Evolutionary conservation across 2,113 vertebrate genomes (phyloP).

Genomic region (Oriolus oriolus): DNA sequence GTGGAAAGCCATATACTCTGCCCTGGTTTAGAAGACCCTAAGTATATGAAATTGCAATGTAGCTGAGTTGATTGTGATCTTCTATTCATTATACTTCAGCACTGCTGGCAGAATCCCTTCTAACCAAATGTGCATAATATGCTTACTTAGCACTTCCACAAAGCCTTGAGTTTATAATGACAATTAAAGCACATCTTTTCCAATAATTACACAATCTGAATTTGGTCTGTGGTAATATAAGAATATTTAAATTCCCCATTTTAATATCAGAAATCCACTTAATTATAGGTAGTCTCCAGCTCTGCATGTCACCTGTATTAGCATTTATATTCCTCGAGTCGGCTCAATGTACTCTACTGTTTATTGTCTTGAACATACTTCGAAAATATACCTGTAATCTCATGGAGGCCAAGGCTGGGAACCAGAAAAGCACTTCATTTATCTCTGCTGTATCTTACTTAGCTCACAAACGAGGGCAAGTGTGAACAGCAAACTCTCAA

Average conservation of each 20-base stretch:
- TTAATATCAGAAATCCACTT: conserved; percentile 76
- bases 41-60: conserved; percentile 37
- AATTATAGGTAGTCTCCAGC: conserved; percentile 72
- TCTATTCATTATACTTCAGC: conserved; percentile 50
- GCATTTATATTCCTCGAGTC: conserved; percentile 68
- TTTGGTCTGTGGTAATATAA: conserved; percentile 58
- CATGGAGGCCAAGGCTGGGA: conserved; percentile 32
- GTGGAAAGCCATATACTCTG: conserved; percentile 17
- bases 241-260: conserved; percentile 67
- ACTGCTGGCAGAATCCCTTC: conserved; percentile 12
- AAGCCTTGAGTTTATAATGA: conserved; percentile 23
- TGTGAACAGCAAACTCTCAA: conserved; percentile 45
- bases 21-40: conserved; percentile 31
- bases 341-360: conserved; percentile 71
- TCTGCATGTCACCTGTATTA: conserved; percentile 71
- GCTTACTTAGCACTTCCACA: conserved; percentile 43
- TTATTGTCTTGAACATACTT: conserved; percentile 31
- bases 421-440: conserved; percentile 56
- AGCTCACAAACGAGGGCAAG: conserved; percentile 19
- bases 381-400: conserved; percentile 65
- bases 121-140: background rate
- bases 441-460: conserved; percentile 69
- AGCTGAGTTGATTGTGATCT: conserved; percentile 35
- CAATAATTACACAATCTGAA: conserved; percentile 42
- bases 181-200: conserved; percentile 41